Base-by-base conservation (phyloP, 1,140 invertebrate genomes). In the Trachymyrmex cornetzi region DNA sequence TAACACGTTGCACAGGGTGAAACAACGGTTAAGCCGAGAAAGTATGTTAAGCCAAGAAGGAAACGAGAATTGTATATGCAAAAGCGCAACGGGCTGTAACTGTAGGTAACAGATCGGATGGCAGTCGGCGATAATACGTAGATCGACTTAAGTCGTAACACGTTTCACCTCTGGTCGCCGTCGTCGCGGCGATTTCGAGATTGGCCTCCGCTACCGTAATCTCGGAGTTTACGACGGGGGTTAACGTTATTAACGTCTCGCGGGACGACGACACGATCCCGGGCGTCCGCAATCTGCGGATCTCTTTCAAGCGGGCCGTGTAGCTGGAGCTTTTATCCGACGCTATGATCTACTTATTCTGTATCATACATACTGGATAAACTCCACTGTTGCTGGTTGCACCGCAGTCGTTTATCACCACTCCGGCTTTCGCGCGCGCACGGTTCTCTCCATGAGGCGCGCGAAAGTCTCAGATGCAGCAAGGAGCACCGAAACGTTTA, bases 191-290 rank as follows among this genome's bases (percentile, higher is more conserved):
- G 66, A 86, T 61, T 88, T 75, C 67, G 63, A 88, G 67, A 88
- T 87, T 88, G 77, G 85, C 69, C 66, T 50, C 69, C 61, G 34
- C 44, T 30, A 87, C 77, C 75, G 85, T 87, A 87, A 88, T 88
- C 87, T 81, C 66, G 24, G 55, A 53, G 85, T 72, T 87, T 88
- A 88, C 69, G 53, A 44, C 53, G 69, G 85, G 66, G 71, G 87
- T 88, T 87, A 88, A 87, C 85, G 69, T 57, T 86, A 88, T 71
- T 77, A 88, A 88, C 67, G 75, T 87, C 67, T 87, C 55, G 59
- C 69, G 66, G 67, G 81, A 85, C 59, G 75, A 66, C 63, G 75
- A 67, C 75, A 81, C 38, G 85, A 82, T 82, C 77, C 53, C 38
- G 74, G 53, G 48, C 84, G 75, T 85, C 34, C 87, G 69, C 74